phyloP scores from a whole-genome alignment of 2,113 vertebrate species.

The Macrotus californicus region DNA sequence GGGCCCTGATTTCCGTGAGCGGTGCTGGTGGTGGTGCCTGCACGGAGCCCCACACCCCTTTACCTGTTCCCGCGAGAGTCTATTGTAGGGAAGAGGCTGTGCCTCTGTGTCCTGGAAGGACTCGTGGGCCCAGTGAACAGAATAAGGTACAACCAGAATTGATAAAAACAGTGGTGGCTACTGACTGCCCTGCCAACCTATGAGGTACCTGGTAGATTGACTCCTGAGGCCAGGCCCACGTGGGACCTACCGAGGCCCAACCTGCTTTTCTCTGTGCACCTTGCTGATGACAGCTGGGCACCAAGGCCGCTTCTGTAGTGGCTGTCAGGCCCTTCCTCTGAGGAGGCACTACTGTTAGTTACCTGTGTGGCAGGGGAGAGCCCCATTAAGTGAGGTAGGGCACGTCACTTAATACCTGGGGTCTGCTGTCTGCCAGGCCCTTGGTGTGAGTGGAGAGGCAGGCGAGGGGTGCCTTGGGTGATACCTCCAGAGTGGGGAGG shows the following conservation, averaged over 20 bases:
- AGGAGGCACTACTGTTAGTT: background rate
- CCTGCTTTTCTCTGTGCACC: background rate
- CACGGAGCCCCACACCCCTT: accelerated
- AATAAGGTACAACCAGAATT: background rate
- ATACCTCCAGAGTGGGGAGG: accelerated
- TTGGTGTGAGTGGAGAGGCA: no score
- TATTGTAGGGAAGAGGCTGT: background rate
- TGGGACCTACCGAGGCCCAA: accelerated
- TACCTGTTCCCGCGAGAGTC: accelerated
- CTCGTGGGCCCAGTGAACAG: no score
- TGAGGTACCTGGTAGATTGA: background rate
- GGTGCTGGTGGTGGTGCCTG: background rate
- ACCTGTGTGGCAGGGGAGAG: background rate
- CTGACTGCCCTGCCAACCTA: accelerated
- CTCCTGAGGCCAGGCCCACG: background rate
- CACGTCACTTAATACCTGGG: accelerated
- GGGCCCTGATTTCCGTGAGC: accelerated
- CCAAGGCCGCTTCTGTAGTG: accelerated
- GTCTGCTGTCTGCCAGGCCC: background rate
- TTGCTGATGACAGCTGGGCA: background rate
- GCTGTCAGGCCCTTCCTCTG: no score
- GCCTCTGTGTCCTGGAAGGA: background rate
- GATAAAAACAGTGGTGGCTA: background rate
- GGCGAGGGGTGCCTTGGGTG: no score
- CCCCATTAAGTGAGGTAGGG: accelerated